A percentile compares a stretch with the other conserved stretches of the same genome.
Evolutionary conservation across 2,113 vertebrate genomes (phyloP).

Genomic region (Plestiodon gilberti): DNA sequence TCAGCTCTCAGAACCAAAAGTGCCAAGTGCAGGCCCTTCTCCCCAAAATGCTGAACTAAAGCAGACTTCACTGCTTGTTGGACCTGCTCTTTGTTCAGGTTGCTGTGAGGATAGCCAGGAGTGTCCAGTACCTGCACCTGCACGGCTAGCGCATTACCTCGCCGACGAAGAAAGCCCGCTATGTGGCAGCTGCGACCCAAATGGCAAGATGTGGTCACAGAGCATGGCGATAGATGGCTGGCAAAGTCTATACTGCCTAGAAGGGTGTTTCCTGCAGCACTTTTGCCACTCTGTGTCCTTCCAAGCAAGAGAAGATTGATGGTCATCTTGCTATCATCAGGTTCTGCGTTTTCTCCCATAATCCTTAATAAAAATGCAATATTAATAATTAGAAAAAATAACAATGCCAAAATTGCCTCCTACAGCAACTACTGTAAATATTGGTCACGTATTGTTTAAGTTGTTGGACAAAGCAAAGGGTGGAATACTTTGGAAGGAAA

Average conservation of each 20-base stretch:
- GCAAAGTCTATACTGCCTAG: slow-evolving; percentile 82
- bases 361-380: neutral
- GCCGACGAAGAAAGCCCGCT: slow-evolving; percentile 59
- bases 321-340: slow-evolving; percentile 51
- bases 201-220: slow-evolving; percentile 67
- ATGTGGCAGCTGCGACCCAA: slow-evolving; percentile 67
- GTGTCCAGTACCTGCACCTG: slow-evolving; percentile 81
- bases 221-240: slow-evolving; percentile 64
- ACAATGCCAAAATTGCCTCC: neutral
- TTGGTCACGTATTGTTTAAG: neutral
- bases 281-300: slow-evolving; percentile 82
- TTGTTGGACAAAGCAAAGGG: neutral
- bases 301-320: slow-evolving; percentile 84
- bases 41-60: slow-evolving; percentile 65
- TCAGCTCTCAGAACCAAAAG: slow-evolving; percentile 80
- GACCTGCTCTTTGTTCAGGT: slow-evolving; percentile 65
- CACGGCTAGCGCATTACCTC: slow-evolving; percentile 72
- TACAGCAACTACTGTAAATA: fast-evolving
- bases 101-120: slow-evolving; percentile 74
- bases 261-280: slow-evolving; percentile 83
- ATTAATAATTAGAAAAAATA: fast-evolving
- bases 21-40: slow-evolving; percentile 80
- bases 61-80: slow-evolving; percentile 53
- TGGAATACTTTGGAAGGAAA: neutral
- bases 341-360: slow-evolving; percentile 34